phyloP scores from a whole-genome alignment of 1,140 invertebrate genomes.

The Panulirus ornatus region DNA sequence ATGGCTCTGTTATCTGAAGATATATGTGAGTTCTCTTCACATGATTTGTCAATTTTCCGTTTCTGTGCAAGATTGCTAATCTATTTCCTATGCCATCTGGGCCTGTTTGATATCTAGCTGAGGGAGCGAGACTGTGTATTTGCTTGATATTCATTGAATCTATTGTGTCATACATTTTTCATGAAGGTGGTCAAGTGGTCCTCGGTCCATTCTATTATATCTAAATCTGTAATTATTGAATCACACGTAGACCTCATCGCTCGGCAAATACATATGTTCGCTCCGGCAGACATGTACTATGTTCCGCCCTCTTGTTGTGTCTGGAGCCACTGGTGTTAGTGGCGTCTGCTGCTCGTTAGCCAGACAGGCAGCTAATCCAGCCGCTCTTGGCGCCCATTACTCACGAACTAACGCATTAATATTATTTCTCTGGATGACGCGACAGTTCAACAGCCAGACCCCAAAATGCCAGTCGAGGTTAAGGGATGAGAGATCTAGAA shows the following conservation, averaged over 20 bases:
- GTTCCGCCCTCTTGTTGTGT: background rate
- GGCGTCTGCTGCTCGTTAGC: background rate
- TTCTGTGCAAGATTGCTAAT: background rate
- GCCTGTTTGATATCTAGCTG: background rate
- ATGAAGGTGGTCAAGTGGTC: too few species aligned
- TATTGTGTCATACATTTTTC: too few species aligned
- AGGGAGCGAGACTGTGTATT: background rate
- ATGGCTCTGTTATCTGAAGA: background rate
- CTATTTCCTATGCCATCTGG: background rate
- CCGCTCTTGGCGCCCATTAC: background rate
- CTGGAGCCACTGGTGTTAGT: background rate
- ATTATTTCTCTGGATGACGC: conserved; percentile 1
- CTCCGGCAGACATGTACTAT: background rate
- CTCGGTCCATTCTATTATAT: too few species aligned
- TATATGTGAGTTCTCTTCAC: conserved; percentile 10
- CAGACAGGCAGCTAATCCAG: background rate
- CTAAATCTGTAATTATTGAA: too few species aligned
- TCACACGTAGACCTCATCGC: too few species aligned
- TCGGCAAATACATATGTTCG: background rate
- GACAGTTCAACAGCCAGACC: too few species aligned
- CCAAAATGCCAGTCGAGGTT: too few species aligned
- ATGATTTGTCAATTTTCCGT: background rate
- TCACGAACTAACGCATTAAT: background rate
- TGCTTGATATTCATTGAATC: too few species aligned
- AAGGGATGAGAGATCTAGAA: too few species aligned